Base-by-base conservation (phyloP, 2,113 vertebrate species). In the Mionectes macconnelli region DNA sequence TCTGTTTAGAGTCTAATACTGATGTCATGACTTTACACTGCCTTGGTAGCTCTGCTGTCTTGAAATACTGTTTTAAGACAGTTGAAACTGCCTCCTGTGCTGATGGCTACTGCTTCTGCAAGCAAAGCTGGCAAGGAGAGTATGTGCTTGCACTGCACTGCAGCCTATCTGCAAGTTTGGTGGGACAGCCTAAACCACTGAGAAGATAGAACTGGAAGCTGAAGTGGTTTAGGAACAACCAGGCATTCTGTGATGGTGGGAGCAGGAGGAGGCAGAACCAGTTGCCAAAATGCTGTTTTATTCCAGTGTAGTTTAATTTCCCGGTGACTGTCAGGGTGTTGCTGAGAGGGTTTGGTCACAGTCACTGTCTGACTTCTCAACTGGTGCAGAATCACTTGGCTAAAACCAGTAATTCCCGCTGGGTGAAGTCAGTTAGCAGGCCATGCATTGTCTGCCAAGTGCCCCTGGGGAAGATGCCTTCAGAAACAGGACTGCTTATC, bases 401-500 rank as follows among this genome's bases (percentile, higher is more conserved):
- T 92, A 66, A n/a, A 69, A 37, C 70, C 53, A 74, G 47, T 35
- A 20, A 20, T 52, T 92, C 39, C 47, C 0, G 0, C 68, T 57
- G 84, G 5, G 0, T 6, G 6, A 30, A 74, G 59, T 75, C 89
- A 80, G 72, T 76, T 87, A 50, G 69, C 37, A 68, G 83, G n/a
- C 55, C 44, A 22, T 14, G 27, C n/a, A 8, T 52, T 89, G 73
- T 75, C 83, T 94, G 73, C 94, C 83, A 87, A 87, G n/a, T 45
- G 39, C 39, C 94, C 82, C 93, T 90, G 77, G 68, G 91, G 92
- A 89, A 78, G 86, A 70, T 68, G 76, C 77, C 81, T 81, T 91
- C 74, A 31, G 66, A 68, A 82, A 59, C 44, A 68, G 62, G 9
- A 27, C 77, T 75, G 73, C 89, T 92, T 92, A 81, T 94, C 89